Evolutionary conservation across 2,888 invertebrate genomes (phyloP).

Genomic region (Gastracanthus pulcherrimus): DNA sequence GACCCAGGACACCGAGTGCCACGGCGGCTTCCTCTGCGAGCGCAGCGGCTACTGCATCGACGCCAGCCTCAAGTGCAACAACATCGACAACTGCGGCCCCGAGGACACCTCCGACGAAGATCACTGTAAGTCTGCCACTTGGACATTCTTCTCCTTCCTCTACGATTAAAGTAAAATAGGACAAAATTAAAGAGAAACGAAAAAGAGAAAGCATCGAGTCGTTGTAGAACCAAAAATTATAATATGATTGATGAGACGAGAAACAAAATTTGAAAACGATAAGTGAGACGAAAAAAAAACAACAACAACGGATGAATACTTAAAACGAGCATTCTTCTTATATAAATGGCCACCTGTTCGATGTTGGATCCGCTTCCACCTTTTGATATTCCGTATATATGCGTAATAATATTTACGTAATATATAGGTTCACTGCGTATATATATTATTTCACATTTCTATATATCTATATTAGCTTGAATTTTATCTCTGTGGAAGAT

Average conservation of each 20-base stretch:
- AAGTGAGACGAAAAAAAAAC: too few species aligned
- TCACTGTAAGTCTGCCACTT: slow-evolving; percentile 84
- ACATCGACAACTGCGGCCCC: slow-evolving; percentile 91
- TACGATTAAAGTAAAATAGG: too few species aligned
- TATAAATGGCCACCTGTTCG: slow-evolving; percentile 64
- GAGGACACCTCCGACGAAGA: slow-evolving; percentile 87
- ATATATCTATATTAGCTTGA: slow-evolving; percentile 60
- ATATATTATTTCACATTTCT: slow-evolving; percentile 44
- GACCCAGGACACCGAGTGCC: slow-evolving; percentile 80
- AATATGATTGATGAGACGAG: not conserved
- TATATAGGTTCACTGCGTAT: slow-evolving; percentile 27
- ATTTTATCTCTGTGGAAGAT: slow-evolving; percentile 8
- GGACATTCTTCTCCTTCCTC: slow-evolving; percentile 59
- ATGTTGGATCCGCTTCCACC: slow-evolving; percentile 70
- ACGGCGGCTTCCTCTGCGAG: slow-evolving; percentile 84
- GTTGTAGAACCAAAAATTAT: too few species aligned
- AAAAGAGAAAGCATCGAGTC: too few species aligned
- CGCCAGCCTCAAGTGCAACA: slow-evolving; percentile 87
- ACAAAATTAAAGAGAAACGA: too few species aligned
- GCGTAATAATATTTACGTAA: slow-evolving; percentile 5
- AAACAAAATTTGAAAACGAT: slow-evolving; percentile 3
- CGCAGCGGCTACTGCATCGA: slow-evolving; percentile 89
- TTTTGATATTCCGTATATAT: slow-evolving; percentile 57
- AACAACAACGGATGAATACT: too few species aligned
- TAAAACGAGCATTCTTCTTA: slow-evolving; percentile 39